Evolutionary conservation across 2,113 vertebrate genomes (phyloP).

Genomic region (Sinocyclocheilus anshuiensis): DNA sequence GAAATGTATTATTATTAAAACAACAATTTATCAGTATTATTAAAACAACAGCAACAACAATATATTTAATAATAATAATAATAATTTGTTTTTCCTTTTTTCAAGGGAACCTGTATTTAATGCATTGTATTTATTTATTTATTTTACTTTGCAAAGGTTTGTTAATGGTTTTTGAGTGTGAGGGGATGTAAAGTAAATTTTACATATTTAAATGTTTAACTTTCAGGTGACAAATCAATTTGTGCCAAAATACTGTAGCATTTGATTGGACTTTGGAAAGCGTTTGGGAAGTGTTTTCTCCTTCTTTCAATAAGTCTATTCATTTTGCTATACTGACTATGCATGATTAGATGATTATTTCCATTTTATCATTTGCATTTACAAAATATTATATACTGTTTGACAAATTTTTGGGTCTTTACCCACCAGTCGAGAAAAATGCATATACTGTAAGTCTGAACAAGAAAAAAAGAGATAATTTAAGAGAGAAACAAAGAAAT

Average conservation of each 20-base stretch:
- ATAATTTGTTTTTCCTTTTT: neutral
- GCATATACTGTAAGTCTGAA: neutral
- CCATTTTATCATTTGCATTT: neutral
- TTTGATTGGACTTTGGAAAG: too few relatives aligned
- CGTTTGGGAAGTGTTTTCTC: too few relatives aligned
- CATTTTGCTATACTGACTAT: neutral
- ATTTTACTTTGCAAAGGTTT: neutral
- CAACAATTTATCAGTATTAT: neutral
- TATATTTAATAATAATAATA: neutral
- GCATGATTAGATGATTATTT: neutral
- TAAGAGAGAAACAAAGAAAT: neutral
- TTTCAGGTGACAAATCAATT: neutral
- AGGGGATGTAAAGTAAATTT: neutral
- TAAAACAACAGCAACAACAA: neutral
- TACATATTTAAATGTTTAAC: neutral
- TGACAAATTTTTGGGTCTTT: neutral
- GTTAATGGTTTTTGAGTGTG: neutral
- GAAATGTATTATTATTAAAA: neutral
- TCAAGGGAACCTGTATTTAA: neutral
- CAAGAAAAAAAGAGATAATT: too few relatives aligned
- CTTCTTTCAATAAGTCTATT: too few relatives aligned
- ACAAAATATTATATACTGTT: neutral
- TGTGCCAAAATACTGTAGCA: neutral
- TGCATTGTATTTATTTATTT: neutral
- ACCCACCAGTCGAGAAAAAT: neutral